A percentile compares a stretch with the other conserved stretches of the same genome.
Conservation (phyloP, 2,888 invertebrate genomes). For the Agrilus biguttatus region DNA sequence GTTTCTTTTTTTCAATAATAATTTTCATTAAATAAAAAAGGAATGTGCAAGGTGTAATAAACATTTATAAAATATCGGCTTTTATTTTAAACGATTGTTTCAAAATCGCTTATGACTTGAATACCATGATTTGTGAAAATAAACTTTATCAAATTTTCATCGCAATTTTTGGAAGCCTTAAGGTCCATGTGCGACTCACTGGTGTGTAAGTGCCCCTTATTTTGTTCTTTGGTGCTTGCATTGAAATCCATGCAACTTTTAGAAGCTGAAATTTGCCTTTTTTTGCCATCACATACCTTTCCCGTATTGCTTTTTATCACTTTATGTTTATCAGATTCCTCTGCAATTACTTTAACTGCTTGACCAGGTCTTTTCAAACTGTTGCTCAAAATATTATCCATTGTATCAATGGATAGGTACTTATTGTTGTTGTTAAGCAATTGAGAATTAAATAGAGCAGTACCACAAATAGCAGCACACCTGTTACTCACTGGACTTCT, state of each 20-base stretch:
- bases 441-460: conserved; percentile 22
- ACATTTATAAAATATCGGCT: background rate
- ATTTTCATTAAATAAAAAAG: conserved; percentile 4
- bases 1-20: no score
- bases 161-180: conserved; percentile 34
- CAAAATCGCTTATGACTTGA: conserved; percentile 64
- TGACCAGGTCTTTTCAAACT: conserved; percentile 47
- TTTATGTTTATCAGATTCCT: conserved; percentile 30
- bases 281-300: conserved; percentile 10
- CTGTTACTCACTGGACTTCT: conserved; percentile 31
- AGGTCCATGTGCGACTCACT: conserved; percentile 29
- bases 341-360: conserved; percentile 57
- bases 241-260: conserved; percentile 27
- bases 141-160: conserved; percentile 45
- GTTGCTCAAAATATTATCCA: conserved; percentile 20
- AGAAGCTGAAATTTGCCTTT: conserved; percentile 9
- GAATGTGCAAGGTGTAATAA: conserved; percentile 7
- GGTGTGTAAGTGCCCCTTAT: conserved; percentile 5
- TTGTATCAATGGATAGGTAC: conserved; percentile 17
- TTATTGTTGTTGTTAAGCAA: conserved; percentile 11
- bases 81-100: conserved; percentile 45
- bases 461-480: conserved; percentile 31
- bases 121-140: conserved; percentile 66
- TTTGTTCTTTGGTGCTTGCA: conserved; percentile 11
- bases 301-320: conserved; percentile 14